Evolutionary conservation across 2,888 invertebrate species (phyloP).

Genomic region (Brachyptera risi): DNA sequence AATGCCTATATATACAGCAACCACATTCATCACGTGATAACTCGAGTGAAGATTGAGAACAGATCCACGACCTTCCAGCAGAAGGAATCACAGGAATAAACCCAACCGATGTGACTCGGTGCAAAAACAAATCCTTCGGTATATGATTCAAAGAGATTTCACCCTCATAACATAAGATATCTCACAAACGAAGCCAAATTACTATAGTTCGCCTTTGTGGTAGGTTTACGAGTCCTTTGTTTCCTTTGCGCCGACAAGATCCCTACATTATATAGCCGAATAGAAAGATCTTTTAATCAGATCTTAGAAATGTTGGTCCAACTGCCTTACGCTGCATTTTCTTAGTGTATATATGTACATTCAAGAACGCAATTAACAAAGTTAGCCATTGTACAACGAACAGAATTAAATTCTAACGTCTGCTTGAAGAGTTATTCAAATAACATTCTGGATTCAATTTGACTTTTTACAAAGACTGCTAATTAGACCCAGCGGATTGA

Average conservation of each 20-base stretch:
- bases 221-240: slow-evolving; percentile 22
- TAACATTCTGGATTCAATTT: too few relatives aligned
- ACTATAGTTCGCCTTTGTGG: slow-evolving; percentile 22
- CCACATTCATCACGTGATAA: not conserved
- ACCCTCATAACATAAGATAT: slow-evolving; percentile 10
- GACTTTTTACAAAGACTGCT: too few relatives aligned
- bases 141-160: slow-evolving; percentile 12
- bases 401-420: too few relatives aligned
- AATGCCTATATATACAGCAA: not conserved
- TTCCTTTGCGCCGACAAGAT: slow-evolving; percentile 7
- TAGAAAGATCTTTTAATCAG: slow-evolving; percentile 3
- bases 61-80: not conserved
- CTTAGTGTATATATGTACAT: not conserved
- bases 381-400: too few relatives aligned
- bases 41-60: not conserved
- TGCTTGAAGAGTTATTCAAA: too few relatives aligned
- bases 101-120: not conserved
- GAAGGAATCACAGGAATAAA: not conserved
- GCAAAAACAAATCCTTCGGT: slow-evolving; percentile 21
- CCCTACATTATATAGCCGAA: too few relatives aligned
- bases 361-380: slow-evolving; percentile 19
- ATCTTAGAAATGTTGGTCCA: slow-evolving; percentile 16
- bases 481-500: too few relatives aligned
- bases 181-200: slow-evolving; percentile 20
- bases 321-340: not conserved